A percentile compares a stretch with the other conserved stretches of the same genome.
Evolutionary conservation across 2,797 vertebrate species (phyloP).

Genomic region (Cryptoblepharus egeriae): DNA sequence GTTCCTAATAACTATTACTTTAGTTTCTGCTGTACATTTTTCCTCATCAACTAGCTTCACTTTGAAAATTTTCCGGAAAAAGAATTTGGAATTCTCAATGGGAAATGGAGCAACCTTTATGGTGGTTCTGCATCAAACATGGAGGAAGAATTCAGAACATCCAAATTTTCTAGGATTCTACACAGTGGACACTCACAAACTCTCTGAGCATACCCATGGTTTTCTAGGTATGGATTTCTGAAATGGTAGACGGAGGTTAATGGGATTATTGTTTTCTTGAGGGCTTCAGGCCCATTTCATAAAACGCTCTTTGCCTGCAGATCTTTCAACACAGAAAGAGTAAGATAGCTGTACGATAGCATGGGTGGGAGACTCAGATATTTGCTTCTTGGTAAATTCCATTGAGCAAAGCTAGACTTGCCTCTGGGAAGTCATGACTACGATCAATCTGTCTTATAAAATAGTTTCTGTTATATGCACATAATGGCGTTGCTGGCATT

Average conservation of each 20-base stretch:
- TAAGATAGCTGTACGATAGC: neutral
- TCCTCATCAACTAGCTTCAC: conserved; percentile 78
- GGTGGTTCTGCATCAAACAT: conserved; percentile 87
- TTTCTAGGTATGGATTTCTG: conserved; percentile 85
- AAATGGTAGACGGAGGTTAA: neutral
- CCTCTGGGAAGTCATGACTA: neutral
- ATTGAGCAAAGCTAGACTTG: neutral
- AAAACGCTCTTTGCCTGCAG: neutral
- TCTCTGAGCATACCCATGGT: conserved; percentile 87
- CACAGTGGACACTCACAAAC: conserved; percentile 81
- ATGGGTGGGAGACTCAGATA: neutral
- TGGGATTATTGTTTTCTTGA: neutral
- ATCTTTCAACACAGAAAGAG: neutral
- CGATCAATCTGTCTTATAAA: neutral
- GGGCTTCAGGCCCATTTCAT: neutral
- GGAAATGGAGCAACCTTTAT: conserved; percentile 82
- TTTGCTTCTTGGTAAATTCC: neutral
- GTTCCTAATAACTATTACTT: no score
- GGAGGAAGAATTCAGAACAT: conserved; percentile 83
- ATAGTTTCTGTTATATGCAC: neutral
- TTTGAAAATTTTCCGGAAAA: conserved; percentile 80
- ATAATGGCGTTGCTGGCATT: no score
- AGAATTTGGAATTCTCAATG: conserved; percentile 82
- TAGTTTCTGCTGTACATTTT: conserved; percentile 18
- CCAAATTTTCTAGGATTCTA: conserved; percentile 91